Evolutionary conservation across 2,797 vertebrate genomes (phyloP).

Genomic region (Pampus argenteus): DNA sequence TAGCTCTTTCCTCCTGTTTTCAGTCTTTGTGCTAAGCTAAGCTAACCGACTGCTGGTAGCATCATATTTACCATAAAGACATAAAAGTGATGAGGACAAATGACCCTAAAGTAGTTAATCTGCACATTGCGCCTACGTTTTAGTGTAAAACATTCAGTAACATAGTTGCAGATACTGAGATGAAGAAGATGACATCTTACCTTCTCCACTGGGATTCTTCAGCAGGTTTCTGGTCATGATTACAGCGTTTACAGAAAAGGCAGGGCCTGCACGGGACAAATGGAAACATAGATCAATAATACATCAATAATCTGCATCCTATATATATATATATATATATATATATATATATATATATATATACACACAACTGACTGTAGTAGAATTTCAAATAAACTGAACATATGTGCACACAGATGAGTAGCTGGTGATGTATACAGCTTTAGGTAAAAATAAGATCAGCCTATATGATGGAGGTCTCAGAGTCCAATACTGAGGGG

Average conservation of each 20-base stretch:
- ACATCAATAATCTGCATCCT: too few species aligned
- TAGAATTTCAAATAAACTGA: not conserved
- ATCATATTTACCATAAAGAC: not conserved
- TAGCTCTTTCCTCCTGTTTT: not conserved
- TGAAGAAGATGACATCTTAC: slow-evolving; percentile 62
- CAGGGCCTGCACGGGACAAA: slow-evolving; percentile 39
- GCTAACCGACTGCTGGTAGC: not conserved
- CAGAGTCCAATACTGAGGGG: not conserved
- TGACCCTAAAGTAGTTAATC: not conserved
- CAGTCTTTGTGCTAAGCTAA: not conserved
- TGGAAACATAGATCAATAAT: slow-evolving; percentile 14
- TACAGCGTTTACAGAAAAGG: slow-evolving; percentile 1
- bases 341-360: too few species aligned
- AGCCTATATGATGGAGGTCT: not conserved
- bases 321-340: too few species aligned
- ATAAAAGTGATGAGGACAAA: not conserved
- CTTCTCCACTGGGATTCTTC: slow-evolving; percentile 83
- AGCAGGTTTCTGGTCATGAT: slow-evolving; percentile 84
- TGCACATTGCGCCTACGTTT: not conserved
- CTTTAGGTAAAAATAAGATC: slow-evolving; percentile 3
- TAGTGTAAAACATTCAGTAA: not conserved
- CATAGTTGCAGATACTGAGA: not conserved
- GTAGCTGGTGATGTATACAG: too few species aligned
- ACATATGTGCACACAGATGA: not conserved
- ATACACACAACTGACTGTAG: too few species aligned